Conservation (phyloP, 2,113 vertebrate genomes). For the Nannospalax galili region DNA sequence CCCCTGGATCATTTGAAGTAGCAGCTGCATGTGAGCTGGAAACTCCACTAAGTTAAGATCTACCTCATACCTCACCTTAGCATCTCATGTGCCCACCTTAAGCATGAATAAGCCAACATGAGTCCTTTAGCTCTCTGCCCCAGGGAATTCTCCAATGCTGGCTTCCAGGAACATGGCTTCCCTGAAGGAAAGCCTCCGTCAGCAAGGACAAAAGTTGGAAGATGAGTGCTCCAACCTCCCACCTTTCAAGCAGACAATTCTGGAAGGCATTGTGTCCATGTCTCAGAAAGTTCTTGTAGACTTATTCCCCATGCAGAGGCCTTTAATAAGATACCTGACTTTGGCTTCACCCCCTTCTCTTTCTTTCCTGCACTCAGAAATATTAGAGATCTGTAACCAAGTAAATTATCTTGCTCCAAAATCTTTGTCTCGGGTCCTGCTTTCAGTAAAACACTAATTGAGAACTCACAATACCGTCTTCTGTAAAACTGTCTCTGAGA, state of each 20-base stretch:
- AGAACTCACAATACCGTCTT: background rate
- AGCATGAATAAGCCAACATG: background rate
- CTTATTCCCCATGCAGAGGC: background rate
- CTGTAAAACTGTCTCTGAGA: background rate
- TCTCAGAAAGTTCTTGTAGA: slow-evolving; percentile 38
- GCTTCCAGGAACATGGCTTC: background rate
- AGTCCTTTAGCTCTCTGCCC: background rate
- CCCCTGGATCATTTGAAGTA: background rate
- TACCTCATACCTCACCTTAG: no score
- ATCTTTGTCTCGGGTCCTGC: background rate
- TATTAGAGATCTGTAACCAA: background rate
- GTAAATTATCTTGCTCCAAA: background rate
- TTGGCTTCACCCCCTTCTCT: background rate
- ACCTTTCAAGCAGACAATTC: slow-evolving; percentile 33
- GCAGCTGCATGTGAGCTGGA: background rate
- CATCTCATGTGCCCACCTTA: background rate
- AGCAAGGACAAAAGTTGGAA: background rate
- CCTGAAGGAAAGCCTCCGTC: background rate
- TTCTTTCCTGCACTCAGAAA: background rate
- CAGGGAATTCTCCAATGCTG: background rate
- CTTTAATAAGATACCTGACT: background rate
- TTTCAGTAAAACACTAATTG: background rate
- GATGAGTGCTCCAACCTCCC: slow-evolving; percentile 45
- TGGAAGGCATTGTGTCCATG: slow-evolving; percentile 49
- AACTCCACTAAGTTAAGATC: background rate